These are phyloP conservation scores for Origma solitaria DNA, from an alignment of 2,113 vertebrate species.

Conservation along the genomic window DNA sequence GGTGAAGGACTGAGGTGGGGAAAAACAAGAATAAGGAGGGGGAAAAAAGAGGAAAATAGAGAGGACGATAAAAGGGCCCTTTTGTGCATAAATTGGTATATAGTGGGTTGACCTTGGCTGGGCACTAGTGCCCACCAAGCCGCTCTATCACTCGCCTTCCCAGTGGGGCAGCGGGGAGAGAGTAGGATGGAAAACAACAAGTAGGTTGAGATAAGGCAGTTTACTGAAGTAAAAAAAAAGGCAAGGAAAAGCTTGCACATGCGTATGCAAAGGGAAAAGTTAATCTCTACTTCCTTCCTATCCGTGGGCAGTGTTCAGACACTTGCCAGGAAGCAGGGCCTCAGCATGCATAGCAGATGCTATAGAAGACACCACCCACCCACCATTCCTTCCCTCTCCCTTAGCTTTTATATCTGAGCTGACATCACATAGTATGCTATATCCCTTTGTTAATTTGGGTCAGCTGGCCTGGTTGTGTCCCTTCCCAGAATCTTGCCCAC, in stretches of 20 bases:
- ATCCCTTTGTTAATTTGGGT: not conserved
- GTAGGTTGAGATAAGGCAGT: not conserved
- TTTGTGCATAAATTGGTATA: not conserved
- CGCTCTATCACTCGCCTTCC: not conserved
- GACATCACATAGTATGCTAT: not conserved
- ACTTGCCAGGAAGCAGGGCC: not conserved
- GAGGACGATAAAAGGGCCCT: not conserved
- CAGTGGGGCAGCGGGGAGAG: not conserved
- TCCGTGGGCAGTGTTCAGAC: not conserved
- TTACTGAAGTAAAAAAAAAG: not conserved
- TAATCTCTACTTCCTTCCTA: not conserved
- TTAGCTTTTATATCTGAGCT: not conserved
- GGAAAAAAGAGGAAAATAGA: not conserved
- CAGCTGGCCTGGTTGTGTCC: not conserved
- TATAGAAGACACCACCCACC: not conserved
- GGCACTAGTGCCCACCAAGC: too few relatives aligned
- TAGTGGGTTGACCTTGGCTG: not conserved
- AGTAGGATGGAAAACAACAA: not conserved
- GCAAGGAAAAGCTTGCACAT: not conserved
- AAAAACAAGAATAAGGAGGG: not conserved
- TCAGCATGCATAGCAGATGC: not conserved
- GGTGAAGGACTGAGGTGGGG: not conserved
- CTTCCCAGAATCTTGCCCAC: not conserved
- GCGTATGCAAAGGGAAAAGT: not conserved
- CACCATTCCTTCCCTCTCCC: not conserved